Evolutionary conservation across 2,113 vertebrate genomes (phyloP), one percentile per base, ranked within the genome.

Genomic region (Tiliqua scincoides): DNA sequence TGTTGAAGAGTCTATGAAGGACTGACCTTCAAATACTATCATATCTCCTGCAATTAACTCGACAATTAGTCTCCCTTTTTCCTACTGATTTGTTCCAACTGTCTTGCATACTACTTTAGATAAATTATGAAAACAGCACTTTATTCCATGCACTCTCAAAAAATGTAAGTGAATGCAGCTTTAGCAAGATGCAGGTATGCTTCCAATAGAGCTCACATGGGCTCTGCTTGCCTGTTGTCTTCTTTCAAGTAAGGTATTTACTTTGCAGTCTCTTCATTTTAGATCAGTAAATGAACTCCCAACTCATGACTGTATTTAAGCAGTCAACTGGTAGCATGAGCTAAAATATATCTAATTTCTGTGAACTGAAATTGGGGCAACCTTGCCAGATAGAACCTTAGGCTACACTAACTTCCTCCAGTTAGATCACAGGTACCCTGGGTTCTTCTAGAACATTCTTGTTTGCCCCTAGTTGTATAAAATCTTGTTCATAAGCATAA

Each of bases 401-500:
- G n/a, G n/a, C n/a, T n/a, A n/a, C n/a, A n/a, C n/a, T n/a, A n/a
- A n/a, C n/a, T n/a, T n/a, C n/a, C n/a, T n/a, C n/a, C n/a, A n/a
- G 30, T 3, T 40, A 43, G 35, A 72, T 9, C 70, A 72, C 70
- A 40, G 35, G 21, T 10, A 43, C 27, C 35, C 37, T 74, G 40
- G 14, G 7, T n/a, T n/a, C n/a, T 74, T 27, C 23, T 17, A 40
- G 10, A 74, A 43, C 37, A 43, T n/a, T n/a, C n/a, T n/a, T n/a
- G 40, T 48, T 74, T 48, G 37, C 30, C 72, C 68, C 40, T 79
- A 59, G 85, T 90, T 93, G 67, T n/a, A n/a, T 93, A 90, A 78
- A 80, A 89, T 90, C 89, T 79, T 94, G 88, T 87, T 86, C 88
- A 84, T 61, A 43, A 27, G 23, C 62, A 75, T 85, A 89, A 77